Conservation (phyloP, 2,888 invertebrate species). For the Stenodera caucasica region DNA sequence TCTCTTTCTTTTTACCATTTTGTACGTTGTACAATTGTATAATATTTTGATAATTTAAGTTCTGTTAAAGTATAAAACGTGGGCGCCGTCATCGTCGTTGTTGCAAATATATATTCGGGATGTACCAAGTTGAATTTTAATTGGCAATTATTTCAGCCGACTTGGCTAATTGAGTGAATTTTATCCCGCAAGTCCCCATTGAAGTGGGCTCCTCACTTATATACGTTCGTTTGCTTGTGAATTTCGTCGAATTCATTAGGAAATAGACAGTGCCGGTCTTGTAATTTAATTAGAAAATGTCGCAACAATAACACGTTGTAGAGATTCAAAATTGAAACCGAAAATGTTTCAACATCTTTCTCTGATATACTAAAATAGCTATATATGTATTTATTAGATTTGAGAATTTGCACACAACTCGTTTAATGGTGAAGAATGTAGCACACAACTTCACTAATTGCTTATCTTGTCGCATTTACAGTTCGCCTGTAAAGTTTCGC, state of each 20-base stretch:
- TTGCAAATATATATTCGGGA: neutral
- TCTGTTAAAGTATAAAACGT: neutral
- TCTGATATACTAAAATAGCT: neutral
- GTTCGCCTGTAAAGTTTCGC: constrained; percentile 24
- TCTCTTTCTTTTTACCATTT: too few species aligned
- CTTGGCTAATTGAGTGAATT: constrained; percentile 47
- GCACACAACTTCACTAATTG: constrained; percentile 31
- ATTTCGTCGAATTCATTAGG: constrained; percentile 33
- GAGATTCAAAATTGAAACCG: neutral
- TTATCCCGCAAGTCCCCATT: constrained; percentile 38
- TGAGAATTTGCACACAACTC: constrained; percentile 16
- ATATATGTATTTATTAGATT: constrained; percentile 9
- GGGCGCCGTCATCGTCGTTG: neutral
- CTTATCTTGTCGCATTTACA: constrained; percentile 33
- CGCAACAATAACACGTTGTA: constrained; percentile 25
- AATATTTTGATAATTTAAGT: neutral
- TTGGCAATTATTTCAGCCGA: constrained; percentile 50
- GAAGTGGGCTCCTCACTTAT: constrained; percentile 22
- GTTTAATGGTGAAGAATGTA: constrained; percentile 25
- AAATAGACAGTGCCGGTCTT: constrained; percentile 25
- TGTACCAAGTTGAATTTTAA: constrained; percentile 39
- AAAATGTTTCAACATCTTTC: neutral
- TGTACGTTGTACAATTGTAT: neutral
- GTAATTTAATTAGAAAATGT: constrained; percentile 33
- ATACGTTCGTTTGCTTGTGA: constrained; percentile 24